Evolutionary conservation across 2,888 invertebrate species (phyloP).

Genomic region (Deilephila porcellus): DNA sequence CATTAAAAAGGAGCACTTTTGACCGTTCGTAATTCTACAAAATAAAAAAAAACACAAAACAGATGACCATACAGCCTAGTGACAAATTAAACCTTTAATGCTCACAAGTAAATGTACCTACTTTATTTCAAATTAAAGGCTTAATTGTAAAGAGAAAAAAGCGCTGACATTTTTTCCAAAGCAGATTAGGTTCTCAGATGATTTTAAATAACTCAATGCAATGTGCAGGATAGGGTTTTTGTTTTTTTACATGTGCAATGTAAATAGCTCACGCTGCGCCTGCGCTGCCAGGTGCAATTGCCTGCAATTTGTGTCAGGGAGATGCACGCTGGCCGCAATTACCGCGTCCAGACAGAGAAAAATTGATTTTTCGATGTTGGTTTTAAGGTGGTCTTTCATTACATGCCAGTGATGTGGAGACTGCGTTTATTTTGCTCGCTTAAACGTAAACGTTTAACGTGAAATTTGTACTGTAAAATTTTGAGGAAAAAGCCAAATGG

Average conservation of each 20-base stretch:
- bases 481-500: background rate
- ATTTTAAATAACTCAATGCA: slow-evolving; percentile 52
- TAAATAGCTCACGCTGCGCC: slow-evolving; percentile 62
- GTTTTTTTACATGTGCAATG: slow-evolving; percentile 57
- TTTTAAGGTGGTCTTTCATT: slow-evolving; percentile 65
- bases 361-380: slow-evolving; percentile 77
- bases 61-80: background rate
- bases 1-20: background rate
- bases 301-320: slow-evolving; percentile 72
- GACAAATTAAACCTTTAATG: background rate
- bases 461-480: background rate
- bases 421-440: background rate
- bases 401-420: slow-evolving; percentile 35
- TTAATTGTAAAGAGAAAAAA: slow-evolving; percentile 24
- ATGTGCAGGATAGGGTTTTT: slow-evolving; percentile 45
- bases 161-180: slow-evolving; percentile 17
- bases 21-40: background rate
- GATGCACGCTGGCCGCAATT: slow-evolving; percentile 63
- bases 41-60: background rate
- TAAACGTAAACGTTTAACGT: background rate
- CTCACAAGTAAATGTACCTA: background rate
- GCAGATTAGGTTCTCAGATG: slow-evolving; percentile 40
- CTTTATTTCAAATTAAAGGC: background rate
- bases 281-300: slow-evolving; percentile 73
- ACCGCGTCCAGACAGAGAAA: slow-evolving; percentile 71